These are phyloP conservation scores for Eriocheir sinensis DNA, from an alignment of 1,140 invertebrate species.

Conservation along the genomic window DNA sequence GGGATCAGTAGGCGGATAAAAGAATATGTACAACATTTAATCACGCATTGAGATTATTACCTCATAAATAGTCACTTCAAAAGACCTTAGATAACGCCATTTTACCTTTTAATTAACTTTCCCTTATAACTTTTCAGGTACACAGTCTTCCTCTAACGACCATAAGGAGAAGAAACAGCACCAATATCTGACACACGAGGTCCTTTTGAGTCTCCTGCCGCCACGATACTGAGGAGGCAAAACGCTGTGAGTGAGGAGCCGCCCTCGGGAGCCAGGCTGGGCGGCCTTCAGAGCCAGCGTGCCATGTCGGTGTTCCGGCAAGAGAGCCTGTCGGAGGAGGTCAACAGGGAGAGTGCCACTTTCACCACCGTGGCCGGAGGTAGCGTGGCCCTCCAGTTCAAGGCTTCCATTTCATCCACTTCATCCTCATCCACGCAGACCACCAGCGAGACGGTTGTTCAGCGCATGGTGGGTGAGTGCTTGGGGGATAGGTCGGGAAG, in stretches of 20 bases:
- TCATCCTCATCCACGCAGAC: slow-evolving; percentile 62
- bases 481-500: background rate
- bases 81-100: too few relatives aligned
- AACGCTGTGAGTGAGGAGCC: background rate
- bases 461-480: slow-evolving; percentile 73
- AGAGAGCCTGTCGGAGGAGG: slow-evolving; percentile 66
- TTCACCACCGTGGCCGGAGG: slow-evolving; percentile 62
- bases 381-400: slow-evolving; percentile 57
- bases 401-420: slow-evolving; percentile 55
- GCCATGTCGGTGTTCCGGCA: slow-evolving; percentile 69
- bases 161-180: background rate
- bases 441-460: slow-evolving; percentile 60
- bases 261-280: slow-evolving; percentile 51
- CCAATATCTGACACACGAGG: background rate
- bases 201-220: background rate
- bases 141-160: background rate
- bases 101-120: too few relatives aligned
- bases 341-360: slow-evolving; percentile 53
- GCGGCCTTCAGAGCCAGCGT: slow-evolving; percentile 36
- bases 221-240: slow-evolving; percentile 47
- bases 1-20: background rate
- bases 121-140: too few relatives aligned
- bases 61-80: too few relatives aligned
- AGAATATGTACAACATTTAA: background rate
- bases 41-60: too few relatives aligned